Evolutionary conservation across 2,888 invertebrate species (phyloP).

Genomic region (Julus scanicus): DNA sequence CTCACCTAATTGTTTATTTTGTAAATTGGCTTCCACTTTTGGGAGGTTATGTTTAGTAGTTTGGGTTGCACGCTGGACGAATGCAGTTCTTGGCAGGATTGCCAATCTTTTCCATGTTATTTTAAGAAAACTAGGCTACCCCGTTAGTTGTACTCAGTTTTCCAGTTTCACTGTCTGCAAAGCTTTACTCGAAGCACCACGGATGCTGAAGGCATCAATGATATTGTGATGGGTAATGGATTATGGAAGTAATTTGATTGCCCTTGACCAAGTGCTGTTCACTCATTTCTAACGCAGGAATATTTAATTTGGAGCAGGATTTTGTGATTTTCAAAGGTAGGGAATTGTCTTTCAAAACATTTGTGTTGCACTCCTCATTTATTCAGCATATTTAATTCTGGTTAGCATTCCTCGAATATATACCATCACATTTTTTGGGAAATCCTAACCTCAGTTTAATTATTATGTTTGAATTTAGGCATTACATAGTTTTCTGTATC

Average conservation of each 20-base stretch:
- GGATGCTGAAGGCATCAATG: slow-evolving; percentile 10
- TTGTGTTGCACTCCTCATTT: too few relatives aligned
- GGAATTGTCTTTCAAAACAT: background rate
- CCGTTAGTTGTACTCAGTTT: background rate
- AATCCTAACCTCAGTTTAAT: too few relatives aligned
- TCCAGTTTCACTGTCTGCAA: background rate
- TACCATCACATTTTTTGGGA: too few relatives aligned
- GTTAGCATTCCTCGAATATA: too few relatives aligned
- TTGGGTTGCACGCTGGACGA: background rate
- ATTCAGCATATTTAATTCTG: too few relatives aligned
- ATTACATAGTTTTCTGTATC: too few relatives aligned
- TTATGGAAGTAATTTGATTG: background rate
- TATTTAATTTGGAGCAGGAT: background rate
- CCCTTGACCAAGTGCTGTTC: slow-evolving; percentile 28
- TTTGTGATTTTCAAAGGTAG: background rate
- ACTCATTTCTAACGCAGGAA: background rate
- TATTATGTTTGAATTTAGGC: too few relatives aligned
- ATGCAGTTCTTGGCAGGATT: slow-evolving; percentile 15
- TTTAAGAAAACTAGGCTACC: slow-evolving; percentile 45
- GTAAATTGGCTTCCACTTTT: background rate
- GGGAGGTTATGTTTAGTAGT: background rate
- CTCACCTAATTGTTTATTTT: slow-evolving; percentile 14
- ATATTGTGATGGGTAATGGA: background rate
- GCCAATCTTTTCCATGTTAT: slow-evolving; percentile 4
- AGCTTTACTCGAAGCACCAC: background rate